Evolutionary conservation across 2,797 vertebrate genomes (phyloP).

Genomic region (Eurystomus glaucurus): DNA sequence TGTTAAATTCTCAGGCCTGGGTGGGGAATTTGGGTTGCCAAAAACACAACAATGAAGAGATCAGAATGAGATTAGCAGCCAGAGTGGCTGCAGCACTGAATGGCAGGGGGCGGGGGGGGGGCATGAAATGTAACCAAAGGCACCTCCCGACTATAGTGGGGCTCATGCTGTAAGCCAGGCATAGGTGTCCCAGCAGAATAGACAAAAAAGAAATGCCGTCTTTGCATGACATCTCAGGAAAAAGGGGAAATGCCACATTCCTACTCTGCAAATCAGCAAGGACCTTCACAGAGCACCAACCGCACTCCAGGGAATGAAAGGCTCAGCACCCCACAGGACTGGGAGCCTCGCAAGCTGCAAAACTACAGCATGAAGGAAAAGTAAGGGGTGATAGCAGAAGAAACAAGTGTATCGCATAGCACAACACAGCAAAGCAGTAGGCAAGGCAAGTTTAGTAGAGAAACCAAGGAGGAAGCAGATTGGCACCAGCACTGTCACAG

Average conservation of each 20-base stretch:
- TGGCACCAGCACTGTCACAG: neutral
- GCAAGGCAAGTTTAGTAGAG: neutral
- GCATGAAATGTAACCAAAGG: neutral
- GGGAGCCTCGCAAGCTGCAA: neutral
- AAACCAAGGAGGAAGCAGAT: neutral
- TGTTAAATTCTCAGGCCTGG: constrained; percentile 76
- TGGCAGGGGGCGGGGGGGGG: neutral
- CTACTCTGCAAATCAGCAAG: neutral
- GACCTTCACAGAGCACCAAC: neutral
- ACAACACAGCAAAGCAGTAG: neutral
- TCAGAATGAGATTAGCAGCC: constrained; percentile 57
- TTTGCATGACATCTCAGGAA: neutral
- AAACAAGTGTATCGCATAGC: neutral
- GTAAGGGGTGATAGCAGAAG: neutral
- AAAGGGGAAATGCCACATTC: neutral
- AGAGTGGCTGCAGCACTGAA: neutral
- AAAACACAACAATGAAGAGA: constrained; percentile 70
- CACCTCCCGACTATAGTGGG: neutral
- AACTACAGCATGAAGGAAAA: neutral
- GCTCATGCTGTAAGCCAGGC: neutral
- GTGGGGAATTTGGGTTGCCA: constrained; percentile 48
- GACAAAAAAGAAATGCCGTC: neutral
- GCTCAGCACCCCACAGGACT: neutral
- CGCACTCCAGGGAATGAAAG: neutral
- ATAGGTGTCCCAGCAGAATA: neutral